Evolutionary conservation across 1,140 invertebrate genomes (phyloP).

Genomic region (Drosophila pseudoobscura): DNA sequence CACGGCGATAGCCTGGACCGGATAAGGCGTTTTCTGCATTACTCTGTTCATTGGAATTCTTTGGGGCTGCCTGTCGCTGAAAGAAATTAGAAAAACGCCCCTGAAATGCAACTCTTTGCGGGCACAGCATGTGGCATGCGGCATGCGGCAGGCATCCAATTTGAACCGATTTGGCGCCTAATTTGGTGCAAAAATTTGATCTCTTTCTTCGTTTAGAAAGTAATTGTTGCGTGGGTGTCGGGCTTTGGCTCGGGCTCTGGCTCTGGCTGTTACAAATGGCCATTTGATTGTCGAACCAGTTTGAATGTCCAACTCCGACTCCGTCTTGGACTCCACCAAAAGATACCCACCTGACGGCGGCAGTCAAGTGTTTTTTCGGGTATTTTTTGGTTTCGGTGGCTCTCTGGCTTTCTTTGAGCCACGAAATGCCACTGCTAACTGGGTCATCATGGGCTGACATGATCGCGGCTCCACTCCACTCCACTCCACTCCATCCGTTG

Average conservation of each 20-base stretch:
- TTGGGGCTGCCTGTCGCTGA: slow-evolving; percentile 17
- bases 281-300: slow-evolving; percentile 75
- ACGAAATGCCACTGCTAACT: slow-evolving; percentile 29
- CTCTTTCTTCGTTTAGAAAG: slow-evolving; percentile 66
- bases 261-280: slow-evolving; percentile 67
- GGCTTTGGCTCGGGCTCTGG: not conserved
- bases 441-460: slow-evolving; percentile 36
- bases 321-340: not conserved
- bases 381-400: not conserved
- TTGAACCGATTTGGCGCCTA: slow-evolving; percentile 74
- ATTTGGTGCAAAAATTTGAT: slow-evolving; percentile 74
- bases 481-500: too few species aligned
- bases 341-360: slow-evolving; percentile 1
- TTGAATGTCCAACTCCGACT: slow-evolving; percentile 10
- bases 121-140: slow-evolving; percentile 42
- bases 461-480: not conserved
- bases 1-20: slow-evolving; percentile 38
- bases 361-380: slow-evolving; percentile 2
- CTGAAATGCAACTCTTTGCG: slow-evolving; percentile 72
- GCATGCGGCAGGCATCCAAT: slow-evolving; percentile 37
- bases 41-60: slow-evolving; percentile 59
- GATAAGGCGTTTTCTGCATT: slow-evolving; percentile 80
- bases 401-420: slow-evolving; percentile 11
- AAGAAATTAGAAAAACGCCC: slow-evolving; percentile 80
- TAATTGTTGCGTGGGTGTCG: slow-evolving; percentile 73